Percentiles rank a stretch among this genome's conserved stretches.
Evolutionary conservation across 2,113 vertebrate species (phyloP).

Genomic region (Galeopterus variegatus): DNA sequence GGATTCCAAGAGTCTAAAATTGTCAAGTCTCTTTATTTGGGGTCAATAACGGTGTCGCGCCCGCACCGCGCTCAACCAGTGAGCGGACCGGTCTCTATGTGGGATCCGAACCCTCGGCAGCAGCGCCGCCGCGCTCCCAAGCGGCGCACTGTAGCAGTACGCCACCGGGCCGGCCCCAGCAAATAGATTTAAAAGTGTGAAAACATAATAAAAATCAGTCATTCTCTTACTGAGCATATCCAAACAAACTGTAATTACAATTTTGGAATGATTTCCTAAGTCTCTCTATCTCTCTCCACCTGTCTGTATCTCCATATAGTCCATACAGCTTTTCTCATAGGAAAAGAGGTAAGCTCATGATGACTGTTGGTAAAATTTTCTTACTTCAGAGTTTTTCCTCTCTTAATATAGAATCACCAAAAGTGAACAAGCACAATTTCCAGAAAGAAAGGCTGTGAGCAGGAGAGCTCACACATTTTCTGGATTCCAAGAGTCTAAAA

Average conservation of each 20-base stretch:
- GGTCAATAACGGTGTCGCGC: too few relatives aligned
- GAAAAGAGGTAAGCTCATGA: not conserved
- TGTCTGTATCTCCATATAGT: accelerated
- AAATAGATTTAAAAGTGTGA: not conserved
- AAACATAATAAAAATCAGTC: not conserved
- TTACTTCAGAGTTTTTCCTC: not conserved
- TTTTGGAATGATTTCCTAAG: not conserved
- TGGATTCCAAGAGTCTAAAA: not conserved
- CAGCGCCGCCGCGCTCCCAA: too few relatives aligned
- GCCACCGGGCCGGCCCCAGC: too few relatives aligned
- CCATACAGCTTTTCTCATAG: not conserved
- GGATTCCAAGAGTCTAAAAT: not conserved
- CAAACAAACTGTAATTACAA: not conserved
- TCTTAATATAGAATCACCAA: not conserved
- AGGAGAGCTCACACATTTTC: too few relatives aligned
- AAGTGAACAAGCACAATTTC: not conserved
- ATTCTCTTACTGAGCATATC: not conserved
- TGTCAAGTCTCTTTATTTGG: not conserved
- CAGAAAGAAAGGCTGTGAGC: not conserved
- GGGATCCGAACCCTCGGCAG: too few relatives aligned
- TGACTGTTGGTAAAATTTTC: not conserved
- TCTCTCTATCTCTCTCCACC: not conserved
- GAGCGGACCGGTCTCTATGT: too few relatives aligned
- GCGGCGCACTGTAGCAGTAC: too few relatives aligned
- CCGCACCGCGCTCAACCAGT: too few relatives aligned